phyloP scores from a whole-genome alignment of 2,113 vertebrate genomes.

The Dasypus novemcinctus region DNA sequence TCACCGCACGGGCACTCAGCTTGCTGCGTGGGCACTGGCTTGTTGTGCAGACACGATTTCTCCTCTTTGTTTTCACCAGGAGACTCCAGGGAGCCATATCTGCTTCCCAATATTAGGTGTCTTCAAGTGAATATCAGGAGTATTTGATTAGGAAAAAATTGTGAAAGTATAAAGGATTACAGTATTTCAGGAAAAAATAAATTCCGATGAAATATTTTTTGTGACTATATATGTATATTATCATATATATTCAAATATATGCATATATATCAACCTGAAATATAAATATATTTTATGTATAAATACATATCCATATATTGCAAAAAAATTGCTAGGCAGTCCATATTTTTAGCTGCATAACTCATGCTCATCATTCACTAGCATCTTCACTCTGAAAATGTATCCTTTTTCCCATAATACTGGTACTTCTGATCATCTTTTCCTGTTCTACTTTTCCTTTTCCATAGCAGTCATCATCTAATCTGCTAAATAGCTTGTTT shows the following conservation, averaged over 20 bases:
- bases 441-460: background rate
- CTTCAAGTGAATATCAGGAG: background rate
- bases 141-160: background rate
- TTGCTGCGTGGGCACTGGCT: too few relatives aligned
- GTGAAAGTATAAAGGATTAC: background rate
- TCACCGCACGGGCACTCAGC: too few relatives aligned
- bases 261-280: background rate
- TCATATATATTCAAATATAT: background rate
- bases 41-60: too few relatives aligned
- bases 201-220: too few relatives aligned
- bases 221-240: background rate
- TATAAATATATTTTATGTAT: background rate
- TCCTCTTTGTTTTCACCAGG: too few relatives aligned
- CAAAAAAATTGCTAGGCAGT: background rate
- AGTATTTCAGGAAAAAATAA: background rate
- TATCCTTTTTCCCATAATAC: background rate
- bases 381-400: background rate
- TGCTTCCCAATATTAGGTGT: background rate
- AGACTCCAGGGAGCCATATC: too few relatives aligned
- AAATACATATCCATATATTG: background rate
- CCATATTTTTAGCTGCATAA: background rate
- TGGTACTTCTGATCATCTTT: background rate
- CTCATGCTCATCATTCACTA: background rate
- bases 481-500: background rate
- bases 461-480: background rate